Base-by-base conservation (phyloP, 2,113 vertebrate species). In the Mellivora capensis region DNA sequence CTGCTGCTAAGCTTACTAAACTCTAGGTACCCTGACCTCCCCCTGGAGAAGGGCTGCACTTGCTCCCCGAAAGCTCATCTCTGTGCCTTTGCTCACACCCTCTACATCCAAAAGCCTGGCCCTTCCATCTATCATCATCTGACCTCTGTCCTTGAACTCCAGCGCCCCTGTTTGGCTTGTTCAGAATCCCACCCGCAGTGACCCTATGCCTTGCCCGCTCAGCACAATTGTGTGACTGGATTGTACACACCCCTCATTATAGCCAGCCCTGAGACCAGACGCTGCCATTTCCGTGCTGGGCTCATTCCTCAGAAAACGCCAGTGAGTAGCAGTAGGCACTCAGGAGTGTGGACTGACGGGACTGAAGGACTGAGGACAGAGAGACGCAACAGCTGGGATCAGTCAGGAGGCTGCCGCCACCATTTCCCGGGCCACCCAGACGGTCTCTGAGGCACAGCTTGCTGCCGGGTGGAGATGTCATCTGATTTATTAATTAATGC, bases 401-500 rank as follows among this genome's bases (percentile, higher is more conserved):
- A 20, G 29, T 91, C 91, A 71, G 37, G 89, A 95, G 25, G 29
- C 93, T 61, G 59, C 57, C 31, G 52, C 57, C 84, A 29, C 90
- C 18, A 1, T 29, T 74, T 49, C 76, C 61, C 72, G 31, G 84
- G 87, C 92, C 96, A 86, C 96, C 93, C 18, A 27, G 94, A 72
- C 82, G 13, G 39, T 77, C 84, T 93, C 95, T 80, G 37, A 27
- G 1, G 72, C 89, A 25, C 61, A 92, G 76, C 69, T 74, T 0
- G 13, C 80, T 59, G 92, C 37, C 4, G 37, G 84, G 90, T 12
- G n/a, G 84, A 82, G 87, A 84, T 77, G 83, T 90, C 94, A 86
- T 91, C 90, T 69, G 64, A 96, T 95, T 96, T 84, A 90, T 97
- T 97, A 98, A 98, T 98, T 97, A 97, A 98, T 1, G n/a, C 76